Evolutionary conservation across 2,888 invertebrate genomes (phyloP), one percentile per base, ranked within the genome.

Genomic region (Spisula subtruncata): DNA sequence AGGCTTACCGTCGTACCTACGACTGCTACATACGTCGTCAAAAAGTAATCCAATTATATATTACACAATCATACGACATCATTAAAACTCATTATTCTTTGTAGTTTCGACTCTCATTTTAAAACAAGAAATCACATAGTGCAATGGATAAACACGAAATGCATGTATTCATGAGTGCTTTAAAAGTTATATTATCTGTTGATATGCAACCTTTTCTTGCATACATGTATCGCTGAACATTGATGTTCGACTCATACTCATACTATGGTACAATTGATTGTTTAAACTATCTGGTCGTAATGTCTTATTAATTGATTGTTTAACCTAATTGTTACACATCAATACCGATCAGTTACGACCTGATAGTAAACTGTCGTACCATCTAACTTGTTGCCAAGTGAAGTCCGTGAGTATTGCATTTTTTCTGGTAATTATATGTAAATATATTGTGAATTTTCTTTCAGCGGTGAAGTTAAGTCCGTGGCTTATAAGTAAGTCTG

Each of bases 261-360:
- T 18, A 6, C 75, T 32, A 12, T 35, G 29, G 16, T 35, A 75
- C 25, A 10, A 20, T 18, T 60, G 60, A 75, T 75, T 75, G 20
- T 75, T 75, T 75, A 75, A 35, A 75, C 75, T 32, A 12, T 18
- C 35, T 18, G 14, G 35, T 75, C 75, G 35, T 75, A 75, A 75
- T 75, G 32, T 75, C 32, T 75, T 25, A 75, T 75, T 75, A 75
- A 75, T 75, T 75, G 75, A 75, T 75, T 75, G 75, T 75, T 75
- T 75, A 75, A 75, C 75, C 75, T 32, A 71, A 75, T 75, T 35
- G 35, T 14, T 32, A 1, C 20, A 60, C 75, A 75, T 32, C 75
- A 18, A 75, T 75, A 75, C 5, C 25, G 12, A 25, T 32, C 32
- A 14, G 12, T 32, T 14, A 35, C 10, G 2, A 66, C 60, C 25